Percentiles rank a stretch among this genome's conserved stretches.
These are phyloP conservation scores for Sceloporus tristichus DNA, from an alignment of 2,113 vertebrate species.

Conservation along the genomic window DNA sequence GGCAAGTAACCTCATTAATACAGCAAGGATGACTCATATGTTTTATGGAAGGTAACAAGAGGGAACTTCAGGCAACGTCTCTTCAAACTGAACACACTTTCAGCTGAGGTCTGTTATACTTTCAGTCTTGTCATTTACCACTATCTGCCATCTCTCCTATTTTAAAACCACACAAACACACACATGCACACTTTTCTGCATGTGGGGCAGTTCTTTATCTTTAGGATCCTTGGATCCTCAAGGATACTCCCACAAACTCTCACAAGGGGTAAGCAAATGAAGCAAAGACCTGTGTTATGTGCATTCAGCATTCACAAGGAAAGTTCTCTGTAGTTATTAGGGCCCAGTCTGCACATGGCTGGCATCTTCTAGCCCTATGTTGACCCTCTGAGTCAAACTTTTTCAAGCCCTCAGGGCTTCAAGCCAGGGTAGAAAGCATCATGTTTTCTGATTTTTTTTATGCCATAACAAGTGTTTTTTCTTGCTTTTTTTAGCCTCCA, in stretches of 20 bases:
- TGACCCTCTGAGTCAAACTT: too few relatives aligned
- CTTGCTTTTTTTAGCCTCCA: too few relatives aligned
- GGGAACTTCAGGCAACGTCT: not conserved
- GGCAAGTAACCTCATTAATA: not conserved
- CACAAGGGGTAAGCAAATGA: not conserved
- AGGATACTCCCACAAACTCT: not conserved
- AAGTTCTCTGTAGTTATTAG: too few relatives aligned
- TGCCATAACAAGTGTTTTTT: too few relatives aligned
- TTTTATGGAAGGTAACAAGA: not conserved
- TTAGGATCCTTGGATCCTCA: not conserved
- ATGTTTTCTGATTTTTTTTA: too few relatives aligned
- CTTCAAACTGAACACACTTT: not conserved
- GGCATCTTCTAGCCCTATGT: too few relatives aligned
- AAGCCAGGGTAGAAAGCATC: too few relatives aligned
- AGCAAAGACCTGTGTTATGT: not conserved
- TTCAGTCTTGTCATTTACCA: not conserved
- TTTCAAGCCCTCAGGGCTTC: too few relatives aligned
- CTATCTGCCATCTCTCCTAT: rapidly evolving
- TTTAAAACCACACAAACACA: constrained; percentile 21
- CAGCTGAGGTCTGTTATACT: rapidly evolving
- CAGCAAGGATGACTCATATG: constrained; percentile 8
- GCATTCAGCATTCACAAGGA: not conserved
- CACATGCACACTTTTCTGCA: constrained; percentile 4
- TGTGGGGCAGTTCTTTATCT: constrained; percentile 6
- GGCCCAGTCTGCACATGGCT: too few relatives aligned